These are phyloP conservation scores for Canis aureus DNA, from an alignment of 2,113 vertebrate genomes.

Conservation along the genomic window DNA sequence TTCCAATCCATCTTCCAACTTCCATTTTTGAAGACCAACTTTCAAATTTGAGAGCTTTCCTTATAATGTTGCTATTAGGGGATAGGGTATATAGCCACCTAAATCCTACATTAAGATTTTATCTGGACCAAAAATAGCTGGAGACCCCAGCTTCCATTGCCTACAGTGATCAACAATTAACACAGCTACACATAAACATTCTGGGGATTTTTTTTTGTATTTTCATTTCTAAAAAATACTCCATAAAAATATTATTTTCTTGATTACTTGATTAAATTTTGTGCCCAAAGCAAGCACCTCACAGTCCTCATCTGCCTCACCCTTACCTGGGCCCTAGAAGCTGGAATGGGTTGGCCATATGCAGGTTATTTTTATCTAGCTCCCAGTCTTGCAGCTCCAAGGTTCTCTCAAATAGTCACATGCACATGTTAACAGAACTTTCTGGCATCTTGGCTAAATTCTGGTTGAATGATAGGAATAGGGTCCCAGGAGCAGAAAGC, in stretches of 20 bases:
- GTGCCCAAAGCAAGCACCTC: neutral
- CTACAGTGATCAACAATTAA: neutral
- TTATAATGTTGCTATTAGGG: neutral
- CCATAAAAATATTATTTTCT: neutral
- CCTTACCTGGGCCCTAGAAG: too few relatives aligned
- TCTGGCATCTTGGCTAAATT: neutral
- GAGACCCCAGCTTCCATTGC: neutral
- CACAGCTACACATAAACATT: neutral
- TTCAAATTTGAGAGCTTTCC: neutral
- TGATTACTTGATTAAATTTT: neutral
- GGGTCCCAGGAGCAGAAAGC: neutral
- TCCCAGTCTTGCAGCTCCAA: neutral
- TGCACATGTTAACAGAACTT: neutral
- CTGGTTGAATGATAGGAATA: neutral
- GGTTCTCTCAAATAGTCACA: neutral
- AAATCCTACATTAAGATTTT: neutral
- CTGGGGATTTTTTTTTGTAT: neutral
- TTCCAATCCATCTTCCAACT: neutral
- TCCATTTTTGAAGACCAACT: neutral
- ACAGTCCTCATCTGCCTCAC: rapidly evolving
- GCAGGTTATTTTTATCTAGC: neutral
- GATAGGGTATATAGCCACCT: neutral
- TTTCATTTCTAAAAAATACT: neutral
- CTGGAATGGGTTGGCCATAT: neutral
- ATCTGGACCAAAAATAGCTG: neutral